Base-by-base conservation (phyloP, 2,113 vertebrate genomes). In the Petrocephalus microphthalmus region DNA sequence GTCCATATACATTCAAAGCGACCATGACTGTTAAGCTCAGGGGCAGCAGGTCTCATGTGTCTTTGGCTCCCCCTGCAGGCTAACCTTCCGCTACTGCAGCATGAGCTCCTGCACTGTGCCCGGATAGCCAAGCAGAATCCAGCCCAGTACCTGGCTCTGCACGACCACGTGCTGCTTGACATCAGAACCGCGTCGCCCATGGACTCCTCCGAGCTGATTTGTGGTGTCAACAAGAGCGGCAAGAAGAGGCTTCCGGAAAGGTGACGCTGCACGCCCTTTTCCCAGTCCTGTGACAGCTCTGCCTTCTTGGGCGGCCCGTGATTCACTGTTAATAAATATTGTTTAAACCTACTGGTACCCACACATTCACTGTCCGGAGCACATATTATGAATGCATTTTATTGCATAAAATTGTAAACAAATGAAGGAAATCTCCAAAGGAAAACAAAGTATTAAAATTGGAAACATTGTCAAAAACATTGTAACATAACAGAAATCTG, bases 111-210 rank as follows among this genome's bases (percentile, higher is more conserved):
- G 87, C 97, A 99, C 94, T 99, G 98, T 0, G 98, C 98, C 90
- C 95, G 97, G 87, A 95, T 98, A 91, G 98, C 98, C 93, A 99
- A 99, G 96, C 98, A 99, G 96, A 99, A 95, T 81, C 98, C 98
- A 0, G 97, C 97, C 57, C 98, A 99, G 94, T 99, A 99, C 95
- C 95, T 99, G 95, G 98, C 97, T n/a, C 97, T 99, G 93, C 98
- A 99, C 0, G 97, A 99, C 94, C 97, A 99, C 94, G 96, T 98
- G 85, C 96, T 99, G 87, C 95, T 99, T 92, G 97, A 98, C 6
- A 97, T 96, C 94, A 98, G 95, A 49, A 95, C 96, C 92, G 94
- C 94, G 42, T 96, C 97, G 5, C 97, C 98, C 0, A 93, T 96
- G 2, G 97, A 98, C 95, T 97, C 97, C 90, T 96, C 98, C 0